Evolutionary conservation across 1,140 invertebrate genomes (phyloP).

Genomic region (Heliothis subflexa): DNA sequence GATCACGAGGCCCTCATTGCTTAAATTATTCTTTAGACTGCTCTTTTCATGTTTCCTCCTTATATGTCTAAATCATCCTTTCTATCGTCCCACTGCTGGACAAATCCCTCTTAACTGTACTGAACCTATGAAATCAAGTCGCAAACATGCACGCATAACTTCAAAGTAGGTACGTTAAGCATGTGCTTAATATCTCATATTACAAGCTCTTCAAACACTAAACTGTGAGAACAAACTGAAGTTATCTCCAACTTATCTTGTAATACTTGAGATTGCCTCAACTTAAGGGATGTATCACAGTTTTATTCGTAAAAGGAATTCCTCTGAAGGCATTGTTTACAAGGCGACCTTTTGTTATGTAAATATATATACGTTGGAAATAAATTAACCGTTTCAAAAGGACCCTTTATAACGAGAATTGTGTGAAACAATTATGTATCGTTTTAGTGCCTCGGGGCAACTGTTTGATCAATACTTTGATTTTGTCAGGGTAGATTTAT

Average conservation of each 20-base stretch:
- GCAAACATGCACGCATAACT: too few relatives aligned
- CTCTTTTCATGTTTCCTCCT: too few relatives aligned
- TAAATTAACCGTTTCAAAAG: constrained; percentile 50
- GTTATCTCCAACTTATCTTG: constrained; percentile 33
- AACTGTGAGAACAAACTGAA: constrained; percentile 21
- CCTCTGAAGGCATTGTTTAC: constrained; percentile 55
- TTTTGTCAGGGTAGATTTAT: background rate
- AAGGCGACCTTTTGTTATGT: constrained; percentile 53
- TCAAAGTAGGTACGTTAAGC: background rate
- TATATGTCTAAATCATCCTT: too few relatives aligned
- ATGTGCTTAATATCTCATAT: background rate
- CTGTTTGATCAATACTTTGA: constrained; percentile 16
- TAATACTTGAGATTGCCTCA: constrained; percentile 44
- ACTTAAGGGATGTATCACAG: constrained; percentile 45
- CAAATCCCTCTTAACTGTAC: too few relatives aligned
- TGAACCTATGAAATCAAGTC: too few relatives aligned
- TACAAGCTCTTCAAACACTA: constrained; percentile 5
- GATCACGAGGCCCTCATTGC: too few relatives aligned
- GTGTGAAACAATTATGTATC: constrained; percentile 40
- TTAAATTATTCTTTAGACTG: too few relatives aligned
- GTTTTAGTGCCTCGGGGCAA: background rate
- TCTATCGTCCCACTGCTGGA: too few relatives aligned
- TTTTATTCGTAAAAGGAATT: constrained; percentile 50
- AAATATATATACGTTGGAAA: constrained; percentile 52
- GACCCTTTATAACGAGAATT: constrained; percentile 38